Evolutionary conservation across 1,140 invertebrate species (phyloP), one percentile per base, ranked within the genome.

Genomic region (Pseudomyrmex gracilis): DNA sequence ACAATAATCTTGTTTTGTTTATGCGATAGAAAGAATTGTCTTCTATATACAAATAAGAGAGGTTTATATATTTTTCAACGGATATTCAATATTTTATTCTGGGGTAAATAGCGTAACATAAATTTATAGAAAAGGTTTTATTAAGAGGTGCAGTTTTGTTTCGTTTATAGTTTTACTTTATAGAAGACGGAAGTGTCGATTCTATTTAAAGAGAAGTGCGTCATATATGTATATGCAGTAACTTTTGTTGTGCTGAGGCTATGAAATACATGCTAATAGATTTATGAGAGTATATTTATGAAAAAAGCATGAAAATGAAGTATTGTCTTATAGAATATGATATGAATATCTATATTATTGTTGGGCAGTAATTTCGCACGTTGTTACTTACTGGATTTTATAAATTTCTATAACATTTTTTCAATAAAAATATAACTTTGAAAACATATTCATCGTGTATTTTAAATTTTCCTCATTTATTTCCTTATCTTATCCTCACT

Each of bases 401-500:
- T 55, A 84, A 83, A 87, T 87, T 89, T 88, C 74, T 87, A 88
- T 82, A 55, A 17, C 47, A 67, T 83, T 66, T 34, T 34, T 34
- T 87, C 74, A 77, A 84, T 83, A 89, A 89, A 87, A 73, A 67
- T 53, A 12, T 66, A 17, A 22, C 20, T 64, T 70, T 71, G 34
- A 34, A 77, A 55, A 57, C 22, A 20, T n/a, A 8, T 22, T 61
- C 2, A 63, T 17, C 2, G 2, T 34, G 34, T 12, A 47, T 61
- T 45, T 24, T 15, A 63, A 13, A 20, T 10, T 43, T 24, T 43
- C 17, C 2, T 17, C 2, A 66, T 24, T 10, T 12, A 20, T 77
- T 51, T 67, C 63, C 13, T 34, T 57, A 49, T 61, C 2, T 7
- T 10, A 5, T 53, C 1, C 43, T n/a, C 34, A 34, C 5, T 34